Percentiles rank a stretch among this genome's conserved stretches.
Evolutionary conservation across 2,888 invertebrate genomes (phyloP).

Genomic region (Pyrrhosoma nymphula): DNA sequence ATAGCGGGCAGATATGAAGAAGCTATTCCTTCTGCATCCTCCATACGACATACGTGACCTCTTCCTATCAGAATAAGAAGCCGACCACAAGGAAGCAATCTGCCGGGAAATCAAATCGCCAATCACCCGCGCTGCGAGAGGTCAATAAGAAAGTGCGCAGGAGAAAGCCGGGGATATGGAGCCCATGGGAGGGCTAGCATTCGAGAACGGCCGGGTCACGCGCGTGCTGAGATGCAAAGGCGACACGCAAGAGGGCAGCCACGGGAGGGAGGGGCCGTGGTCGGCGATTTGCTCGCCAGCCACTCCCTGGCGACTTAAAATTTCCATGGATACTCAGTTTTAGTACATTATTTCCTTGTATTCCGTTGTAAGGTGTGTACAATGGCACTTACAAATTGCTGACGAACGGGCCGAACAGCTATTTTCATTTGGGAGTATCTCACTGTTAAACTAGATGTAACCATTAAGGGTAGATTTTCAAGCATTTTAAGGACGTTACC

Average conservation of each 20-base stretch:
- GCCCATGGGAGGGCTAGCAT: too few relatives aligned
- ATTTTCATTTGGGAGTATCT: too few relatives aligned
- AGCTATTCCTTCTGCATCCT: too few relatives aligned
- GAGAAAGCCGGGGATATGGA: background rate
- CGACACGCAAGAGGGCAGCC: background rate
- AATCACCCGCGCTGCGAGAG: constrained; percentile 20
- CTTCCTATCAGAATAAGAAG: background rate
- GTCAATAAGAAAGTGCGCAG: background rate
- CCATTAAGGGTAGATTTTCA: too few relatives aligned
- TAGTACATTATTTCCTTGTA: too few relatives aligned
- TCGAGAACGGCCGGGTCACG: background rate
- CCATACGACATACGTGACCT: background rate
- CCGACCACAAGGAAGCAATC: background rate
- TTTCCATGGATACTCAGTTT: too few relatives aligned
- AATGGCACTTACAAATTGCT: too few relatives aligned
- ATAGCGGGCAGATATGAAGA: too few relatives aligned
- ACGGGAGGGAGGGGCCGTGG: background rate
- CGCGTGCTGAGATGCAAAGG: background rate
- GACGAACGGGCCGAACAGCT: too few relatives aligned
- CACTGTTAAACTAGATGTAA: too few relatives aligned
- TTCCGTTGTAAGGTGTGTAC: too few relatives aligned
- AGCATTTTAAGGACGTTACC: too few relatives aligned
- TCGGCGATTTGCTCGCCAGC: background rate
- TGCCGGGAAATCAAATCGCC: background rate
- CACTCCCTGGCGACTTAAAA: background rate